phyloP scores from a whole-genome alignment of 2,113 vertebrate species.

The Phrynocephalus versicolor region DNA sequence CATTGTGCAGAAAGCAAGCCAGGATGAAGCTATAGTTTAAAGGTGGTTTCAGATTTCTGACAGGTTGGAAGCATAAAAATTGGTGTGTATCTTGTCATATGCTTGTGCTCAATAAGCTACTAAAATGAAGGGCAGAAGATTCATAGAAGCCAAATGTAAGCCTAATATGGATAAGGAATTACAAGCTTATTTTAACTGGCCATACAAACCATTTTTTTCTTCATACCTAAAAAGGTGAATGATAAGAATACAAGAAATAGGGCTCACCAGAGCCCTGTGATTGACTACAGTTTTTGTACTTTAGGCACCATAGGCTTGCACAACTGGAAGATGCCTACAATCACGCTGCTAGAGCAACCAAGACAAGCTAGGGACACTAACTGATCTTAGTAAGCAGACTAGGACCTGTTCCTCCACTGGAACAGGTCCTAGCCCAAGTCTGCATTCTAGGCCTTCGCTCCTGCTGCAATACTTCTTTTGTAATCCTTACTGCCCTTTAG shows the following conservation, averaged over 20 bases:
- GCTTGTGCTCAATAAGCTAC: neutral
- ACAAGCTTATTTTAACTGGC: no score
- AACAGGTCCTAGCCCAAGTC: no score
- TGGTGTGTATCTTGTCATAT: neutral
- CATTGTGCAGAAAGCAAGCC: accelerated
- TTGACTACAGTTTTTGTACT: no score
- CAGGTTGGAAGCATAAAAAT: neutral
- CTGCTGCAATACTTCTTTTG: no score
- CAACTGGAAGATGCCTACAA: neutral
- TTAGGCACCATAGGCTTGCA: no score
- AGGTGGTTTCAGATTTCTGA: neutral
- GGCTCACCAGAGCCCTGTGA: no score
- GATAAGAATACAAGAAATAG: no score
- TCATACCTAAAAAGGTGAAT: no score
- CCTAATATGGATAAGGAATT: neutral
- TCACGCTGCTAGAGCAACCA: no score
- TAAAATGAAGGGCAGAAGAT: neutral
- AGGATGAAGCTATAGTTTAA: neutral
- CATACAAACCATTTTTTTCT: no score
- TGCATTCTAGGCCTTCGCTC: no score
- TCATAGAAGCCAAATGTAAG: neutral
- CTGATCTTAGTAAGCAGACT: neutral
- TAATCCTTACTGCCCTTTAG: no score
- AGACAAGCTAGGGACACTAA: neutral
- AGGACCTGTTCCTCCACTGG: neutral